Evolutionary conservation across 2,888 invertebrate species (phyloP).

Genomic region (Camponotus fellah): DNA sequence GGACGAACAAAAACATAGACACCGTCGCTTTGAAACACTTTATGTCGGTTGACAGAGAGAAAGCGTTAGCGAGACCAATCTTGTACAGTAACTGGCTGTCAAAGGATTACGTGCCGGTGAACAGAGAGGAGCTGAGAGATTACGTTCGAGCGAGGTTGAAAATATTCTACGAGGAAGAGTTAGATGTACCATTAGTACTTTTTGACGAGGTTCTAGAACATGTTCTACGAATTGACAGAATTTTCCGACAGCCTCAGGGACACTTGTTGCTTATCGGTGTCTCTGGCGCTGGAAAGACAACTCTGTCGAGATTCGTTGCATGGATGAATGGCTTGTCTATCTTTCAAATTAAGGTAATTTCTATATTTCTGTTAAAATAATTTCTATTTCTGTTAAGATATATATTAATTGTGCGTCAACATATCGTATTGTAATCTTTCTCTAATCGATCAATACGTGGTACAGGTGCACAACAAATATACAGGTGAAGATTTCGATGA

Average conservation of each 20-base stretch:
- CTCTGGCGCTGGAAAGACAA: constrained; percentile 99
- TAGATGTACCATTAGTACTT: constrained; percentile 98
- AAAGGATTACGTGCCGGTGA: constrained; percentile 99
- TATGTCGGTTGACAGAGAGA: constrained; percentile 94
- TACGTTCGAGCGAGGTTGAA: constrained; percentile 99
- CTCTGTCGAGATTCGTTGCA: constrained; percentile 99
- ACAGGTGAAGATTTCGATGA: constrained; percentile 99
- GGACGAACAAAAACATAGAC: constrained; percentile 99
- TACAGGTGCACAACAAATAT: constrained; percentile 99
- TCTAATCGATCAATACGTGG: constrained; percentile 22
- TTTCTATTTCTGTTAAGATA: too few relatives aligned
- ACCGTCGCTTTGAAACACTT: constrained; percentile 97
- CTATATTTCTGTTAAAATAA: too few relatives aligned
- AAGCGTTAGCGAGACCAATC: constrained; percentile 96
- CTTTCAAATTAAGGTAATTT: constrained; percentile 97
- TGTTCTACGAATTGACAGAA: constrained; percentile 98
- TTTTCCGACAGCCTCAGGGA: constrained; percentile 99
- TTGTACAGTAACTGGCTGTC: constrained; percentile 99
- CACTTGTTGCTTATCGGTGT: constrained; percentile 99
- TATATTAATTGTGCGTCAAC: background rate
- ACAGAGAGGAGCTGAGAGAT: constrained; percentile 97
- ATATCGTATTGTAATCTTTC: background rate
- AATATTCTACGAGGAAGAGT: constrained; percentile 99
- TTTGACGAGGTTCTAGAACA: constrained; percentile 99
- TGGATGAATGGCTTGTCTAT: constrained; percentile 99